Evolutionary conservation across 1,140 invertebrate genomes (phyloP).

Genomic region (Leucophenga varia): DNA sequence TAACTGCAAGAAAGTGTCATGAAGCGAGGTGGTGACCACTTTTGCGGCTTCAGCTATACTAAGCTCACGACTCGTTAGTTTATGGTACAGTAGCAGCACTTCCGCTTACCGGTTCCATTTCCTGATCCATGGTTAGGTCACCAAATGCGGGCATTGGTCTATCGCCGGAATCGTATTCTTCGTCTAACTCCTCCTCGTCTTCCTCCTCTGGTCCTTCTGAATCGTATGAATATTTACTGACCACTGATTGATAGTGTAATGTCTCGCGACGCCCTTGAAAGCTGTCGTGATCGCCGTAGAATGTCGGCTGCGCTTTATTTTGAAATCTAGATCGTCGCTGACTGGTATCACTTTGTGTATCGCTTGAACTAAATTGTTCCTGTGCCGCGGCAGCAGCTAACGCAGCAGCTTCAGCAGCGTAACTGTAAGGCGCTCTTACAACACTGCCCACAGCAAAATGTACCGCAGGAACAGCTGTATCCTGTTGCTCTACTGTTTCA

Average conservation of each 20-base stretch:
- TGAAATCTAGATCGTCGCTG: conserved; percentile 33
- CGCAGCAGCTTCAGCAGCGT: conserved; percentile 27
- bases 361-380: conserved; percentile 32
- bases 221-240: conserved; percentile 37
- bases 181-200: too few species aligned
- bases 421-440: conserved; percentile 33
- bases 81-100: too few species aligned
- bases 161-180: conserved; percentile 20
- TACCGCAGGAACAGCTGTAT: conserved; percentile 27
- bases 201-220: too few species aligned
- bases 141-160: conserved; percentile 59
- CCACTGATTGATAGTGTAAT: conserved; percentile 33
- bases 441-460: conserved; percentile 48
- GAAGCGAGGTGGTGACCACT: conserved; percentile 18
- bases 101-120: conserved; percentile 51
- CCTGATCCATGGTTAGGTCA: conserved; percentile 57
- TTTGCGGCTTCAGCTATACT: conserved; percentile 24
- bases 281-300: conserved; percentile 40
- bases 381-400: conserved; percentile 24
- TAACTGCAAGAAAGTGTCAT: too few species aligned
- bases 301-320: conserved; percentile 29
- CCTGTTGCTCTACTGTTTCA: conserved; percentile 1
- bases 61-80: too few species aligned
- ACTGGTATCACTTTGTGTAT: conserved; percentile 40
- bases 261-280: conserved; percentile 37